These are phyloP conservation scores for Spinibarbus caldwelli DNA, from an alignment of 2,797 vertebrate species.

Conservation along the genomic window DNA sequence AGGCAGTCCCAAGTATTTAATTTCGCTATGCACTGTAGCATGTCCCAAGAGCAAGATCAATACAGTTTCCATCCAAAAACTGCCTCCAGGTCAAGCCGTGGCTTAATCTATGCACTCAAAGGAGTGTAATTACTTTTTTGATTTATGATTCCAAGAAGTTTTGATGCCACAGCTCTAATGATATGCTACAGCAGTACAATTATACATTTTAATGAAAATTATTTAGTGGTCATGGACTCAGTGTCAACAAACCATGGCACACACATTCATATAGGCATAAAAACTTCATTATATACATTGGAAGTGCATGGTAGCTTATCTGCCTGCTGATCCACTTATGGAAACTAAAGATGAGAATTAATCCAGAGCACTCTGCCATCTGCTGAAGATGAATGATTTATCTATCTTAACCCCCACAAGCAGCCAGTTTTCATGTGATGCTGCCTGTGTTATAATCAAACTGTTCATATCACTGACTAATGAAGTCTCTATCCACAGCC, in stretches of 20 bases:
- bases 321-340: constrained; percentile 56
- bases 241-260: constrained; percentile 2
- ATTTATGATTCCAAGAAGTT: not conserved
- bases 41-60: constrained; percentile 52
- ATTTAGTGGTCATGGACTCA: not conserved
- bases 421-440: constrained; percentile 10
- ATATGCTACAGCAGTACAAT: not conserved
- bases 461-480: not conserved
- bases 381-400: constrained; percentile 63
- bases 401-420: constrained; percentile 50
- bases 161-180: not conserved
- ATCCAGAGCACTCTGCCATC: constrained; percentile 54
- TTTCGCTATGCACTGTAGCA: constrained; percentile 43
- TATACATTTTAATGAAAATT: not conserved
- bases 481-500: not conserved
- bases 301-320: constrained; percentile 43
- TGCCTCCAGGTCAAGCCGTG: constrained; percentile 18
- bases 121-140: constrained; percentile 35
- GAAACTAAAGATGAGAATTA: constrained; percentile 61
- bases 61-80: constrained; percentile 39
- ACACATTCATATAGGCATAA: constrained; percentile 18
- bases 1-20: constrained; percentile 49
- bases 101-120: constrained; percentile 22
- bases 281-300: not conserved
- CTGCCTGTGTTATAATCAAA: constrained; percentile 17